Evolutionary conservation across 2,888 invertebrate genomes (phyloP), one percentile per base, ranked within the genome.

Genomic region (Azorinus chamasolen): DNA sequence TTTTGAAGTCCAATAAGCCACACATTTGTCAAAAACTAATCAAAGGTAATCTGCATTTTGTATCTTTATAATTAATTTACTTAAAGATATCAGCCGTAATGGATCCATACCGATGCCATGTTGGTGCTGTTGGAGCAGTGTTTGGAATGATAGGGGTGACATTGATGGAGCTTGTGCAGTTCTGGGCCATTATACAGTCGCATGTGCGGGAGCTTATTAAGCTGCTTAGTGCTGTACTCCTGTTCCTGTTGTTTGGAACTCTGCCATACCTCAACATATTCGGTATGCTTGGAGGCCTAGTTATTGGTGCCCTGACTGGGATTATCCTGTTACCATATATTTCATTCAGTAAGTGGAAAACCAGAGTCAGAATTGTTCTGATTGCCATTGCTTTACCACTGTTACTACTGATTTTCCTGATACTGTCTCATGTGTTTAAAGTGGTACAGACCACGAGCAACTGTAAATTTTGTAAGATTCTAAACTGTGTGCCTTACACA

Each of bases 271-370:
- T 91, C 6, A 85, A 88, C 64, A 80, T 86, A 14, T 83, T 84
- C 64, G 76, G 82, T 10, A 83, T 84, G 46, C 14, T 91, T 0
- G 51, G 77, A 18, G 90, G 90, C 0, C 57, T 87, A n/a, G 27
- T 85, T 14, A 69, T 80, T n/a, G 91, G 91, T 1, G 61, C 83
- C 14, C 63, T 89, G 0, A 74, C 75, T 55, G 86, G 87, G 2
- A 27, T 88, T n/a, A 53, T 87, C 12, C 51, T 90, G 20, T 66
- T 91, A 32, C 90, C 91, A 0, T 89, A 87, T 71, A 83, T 91
- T n/a, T 86, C 88, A 4, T 87, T 88, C 46, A 84, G 86, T 6
- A 72, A 66, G 24, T 79, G 84, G 66, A 74, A 85, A n/a, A 59
- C 64, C 6, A 51, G 59, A 18, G 62, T 73, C 12, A 74, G 87